A percentile compares a stretch with the other conserved stretches of the same genome.
These are phyloP conservation scores for Tamandua tetradactyla DNA, from an alignment of 2,797 vertebrate species.

Conservation along the genomic window DNA sequence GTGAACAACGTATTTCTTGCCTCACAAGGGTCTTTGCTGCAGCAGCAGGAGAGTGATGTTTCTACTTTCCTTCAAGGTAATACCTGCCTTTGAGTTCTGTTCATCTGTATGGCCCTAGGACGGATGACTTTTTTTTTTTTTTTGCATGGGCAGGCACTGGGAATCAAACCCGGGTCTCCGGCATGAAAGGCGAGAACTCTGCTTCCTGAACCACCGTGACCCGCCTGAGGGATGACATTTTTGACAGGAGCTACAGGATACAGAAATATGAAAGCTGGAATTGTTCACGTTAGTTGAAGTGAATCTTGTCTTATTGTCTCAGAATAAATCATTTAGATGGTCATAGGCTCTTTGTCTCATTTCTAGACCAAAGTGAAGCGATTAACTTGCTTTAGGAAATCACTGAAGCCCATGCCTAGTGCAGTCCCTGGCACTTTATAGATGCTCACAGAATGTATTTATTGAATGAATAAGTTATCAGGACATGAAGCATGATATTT, in stretches of 20 bases:
- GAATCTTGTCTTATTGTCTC: background rate
- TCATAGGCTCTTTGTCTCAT: background rate
- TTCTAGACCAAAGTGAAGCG: slow-evolving; percentile 28
- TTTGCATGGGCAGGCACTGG: too few species aligned
- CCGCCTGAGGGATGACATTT: background rate
- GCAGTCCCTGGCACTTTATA: background rate
- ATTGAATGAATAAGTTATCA: background rate
- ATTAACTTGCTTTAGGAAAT: background rate
- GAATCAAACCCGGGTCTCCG: too few species aligned
- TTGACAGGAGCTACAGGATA: background rate
- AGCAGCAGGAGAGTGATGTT: background rate
- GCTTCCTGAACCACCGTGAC: too few species aligned
- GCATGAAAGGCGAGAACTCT: too few species aligned
- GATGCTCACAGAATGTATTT: background rate
- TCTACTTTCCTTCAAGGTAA: background rate
- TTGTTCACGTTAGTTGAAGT: background rate
- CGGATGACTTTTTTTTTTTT: background rate
- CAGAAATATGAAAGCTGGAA: background rate
- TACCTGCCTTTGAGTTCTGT: background rate
- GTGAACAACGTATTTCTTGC: background rate
- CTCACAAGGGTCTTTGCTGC: background rate
- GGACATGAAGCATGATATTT: background rate
- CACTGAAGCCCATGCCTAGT: background rate
- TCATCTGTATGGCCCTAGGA: background rate
- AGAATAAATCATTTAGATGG: background rate